Base-by-base conservation (phyloP, 2,797 vertebrate genomes). In the Ispidina lecontei region DNA sequence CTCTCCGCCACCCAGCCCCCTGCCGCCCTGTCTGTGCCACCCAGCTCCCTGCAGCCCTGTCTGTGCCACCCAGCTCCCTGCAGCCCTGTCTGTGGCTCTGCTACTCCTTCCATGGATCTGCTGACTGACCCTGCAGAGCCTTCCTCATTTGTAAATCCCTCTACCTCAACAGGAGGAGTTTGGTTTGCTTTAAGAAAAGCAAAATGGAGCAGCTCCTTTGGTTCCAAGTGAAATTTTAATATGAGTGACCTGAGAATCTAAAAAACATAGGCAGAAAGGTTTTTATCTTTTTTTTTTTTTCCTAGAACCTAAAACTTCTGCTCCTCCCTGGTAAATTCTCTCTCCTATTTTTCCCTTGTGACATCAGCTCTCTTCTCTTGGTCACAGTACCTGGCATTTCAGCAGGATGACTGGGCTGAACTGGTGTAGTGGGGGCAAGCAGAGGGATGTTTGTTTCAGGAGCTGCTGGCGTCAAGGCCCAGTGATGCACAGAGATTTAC, bases 391-490 rank as follows among this genome's bases (percentile, higher is more conserved):
- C 58, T 79, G 91, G 95, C 91, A 91, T 88, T 93, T 90, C 90
- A 91, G 60, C 5, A 8, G 44, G 41, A 25, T 78, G 87, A 91
- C 87, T 87, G 31, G 79, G 55, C 59, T 65, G 94, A 52, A 47
- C 87, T 91, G 65, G 89, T 47, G 70, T 13, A 26, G 18, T 14
- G 19, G 54, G 65, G 47, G 35, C 29, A n/a, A 26, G 35, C 14
- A 5, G 67, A 68, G 29, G 56, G 68, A 28, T 28, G 49, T 67
- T 47, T 76, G 44, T 49, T 22, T 94, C 88, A 92, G 84, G 87
- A 56, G 64, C 89, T 93, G 96, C 94, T 96, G 89, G 43, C 88
- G 74, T 89, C 84, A 82, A 78, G 87, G 89, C 94, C 89, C 88
- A 89, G 29, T 25, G 55, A 73, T 16, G 79, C 51, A 93, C 92